Evolutionary conservation across 2,888 invertebrate genomes (phyloP), one percentile per base, ranked within the genome.

Genomic region (Hermodice carunculata): DNA sequence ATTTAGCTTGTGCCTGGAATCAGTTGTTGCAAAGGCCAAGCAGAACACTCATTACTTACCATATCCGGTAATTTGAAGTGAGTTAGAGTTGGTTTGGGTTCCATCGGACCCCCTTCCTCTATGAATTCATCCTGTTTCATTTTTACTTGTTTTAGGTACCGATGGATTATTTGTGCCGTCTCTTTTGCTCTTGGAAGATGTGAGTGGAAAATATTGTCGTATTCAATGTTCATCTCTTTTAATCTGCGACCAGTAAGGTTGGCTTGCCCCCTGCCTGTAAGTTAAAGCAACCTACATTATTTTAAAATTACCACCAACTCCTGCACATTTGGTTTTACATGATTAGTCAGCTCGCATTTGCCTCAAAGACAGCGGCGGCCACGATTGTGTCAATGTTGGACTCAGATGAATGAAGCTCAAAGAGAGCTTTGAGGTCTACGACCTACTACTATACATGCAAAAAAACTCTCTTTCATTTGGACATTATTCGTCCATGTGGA

Each of bases 61-160:
- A 48, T 63, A 37, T 66, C 64, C 17, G 73, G 67, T 4, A 73
- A 65, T 19, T 48, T 28, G 70, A 70, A 73, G 59, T 71, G 69
- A 14, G 54, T 61, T 37, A 71, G 28, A 29, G 70, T 71, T 0
- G 73, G 73, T 6, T 66, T 42, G 2, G 73, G 73, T 22, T 51
- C 52, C 14, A 64, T 44, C 0, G 73, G 70, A 0, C 70, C 70
- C 1, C 73, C 73, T 40, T 73, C 73, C 19, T 48, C 19, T 11
- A 73, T 32, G 48, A 64, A 37, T 3, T 61, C 52, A 56, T 73
- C 73, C 8, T 44, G 28, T 5, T 22, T 24, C 14, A 71, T 31
- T 1, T 60, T 46, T 14, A 71, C 37, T 4, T 59, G 8, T 19
- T 64, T 61, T 17, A 69, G 37, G 40, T 69, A 57, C 11, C 32